phyloP scores from a whole-genome alignment of 2,888 invertebrate species.

The Acrobeloides nanus region DNA sequence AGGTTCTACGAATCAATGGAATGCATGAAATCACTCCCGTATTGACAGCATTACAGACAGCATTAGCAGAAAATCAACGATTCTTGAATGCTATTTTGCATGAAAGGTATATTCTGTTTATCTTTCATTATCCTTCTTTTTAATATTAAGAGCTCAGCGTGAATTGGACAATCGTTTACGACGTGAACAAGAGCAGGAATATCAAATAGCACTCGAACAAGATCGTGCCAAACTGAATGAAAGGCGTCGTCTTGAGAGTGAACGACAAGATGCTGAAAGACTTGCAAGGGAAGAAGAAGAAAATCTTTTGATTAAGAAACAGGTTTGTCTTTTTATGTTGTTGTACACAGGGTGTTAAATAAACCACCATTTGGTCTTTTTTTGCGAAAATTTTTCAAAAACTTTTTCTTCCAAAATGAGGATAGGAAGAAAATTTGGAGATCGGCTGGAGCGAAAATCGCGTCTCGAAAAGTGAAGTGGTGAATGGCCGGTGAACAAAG shows the following conservation, averaged over 20 bases:
- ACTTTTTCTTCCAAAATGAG: no score
- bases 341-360: no score
- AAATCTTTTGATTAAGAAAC: no score
- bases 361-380: no score
- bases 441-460: no score
- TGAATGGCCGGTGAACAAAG: no score
- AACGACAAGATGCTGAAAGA: slow-evolving; percentile 53
- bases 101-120: slow-evolving; percentile 15
- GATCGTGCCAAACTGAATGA: slow-evolving; percentile 24
- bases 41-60: neutral
- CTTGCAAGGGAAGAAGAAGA: slow-evolving; percentile 56
- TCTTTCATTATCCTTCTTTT: neutral
- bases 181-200: slow-evolving; percentile 26
- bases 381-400: no score
- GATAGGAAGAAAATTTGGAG: no score
- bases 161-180: slow-evolving; percentile 24
- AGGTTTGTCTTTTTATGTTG: no score
- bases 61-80: slow-evolving; percentile 1
- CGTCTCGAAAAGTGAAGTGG: no score
- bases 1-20: slow-evolving; percentile 6
- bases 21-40: neutral
- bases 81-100: slow-evolving; percentile 9
- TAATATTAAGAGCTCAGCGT: slow-evolving; percentile 18
- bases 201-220: slow-evolving; percentile 12
- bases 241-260: slow-evolving; percentile 26